These are phyloP conservation scores for Rhizoglyphus robini DNA, from an alignment of 1,140 invertebrate genomes.

Conservation along the genomic window DNA sequence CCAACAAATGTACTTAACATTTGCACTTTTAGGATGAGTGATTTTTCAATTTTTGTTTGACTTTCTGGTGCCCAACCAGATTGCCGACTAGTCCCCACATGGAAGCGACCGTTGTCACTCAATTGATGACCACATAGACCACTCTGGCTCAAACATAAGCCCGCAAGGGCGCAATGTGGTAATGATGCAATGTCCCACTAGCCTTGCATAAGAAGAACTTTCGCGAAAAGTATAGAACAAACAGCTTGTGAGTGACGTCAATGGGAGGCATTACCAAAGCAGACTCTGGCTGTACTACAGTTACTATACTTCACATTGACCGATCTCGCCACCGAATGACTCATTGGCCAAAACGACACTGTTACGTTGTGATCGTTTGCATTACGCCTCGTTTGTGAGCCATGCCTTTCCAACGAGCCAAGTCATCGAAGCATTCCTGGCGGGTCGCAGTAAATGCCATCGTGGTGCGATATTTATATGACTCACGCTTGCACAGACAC, in stretches of 20 bases:
- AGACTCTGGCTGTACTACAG: neutral
- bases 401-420: too few relatives aligned
- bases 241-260: neutral
- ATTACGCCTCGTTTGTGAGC: too few relatives aligned
- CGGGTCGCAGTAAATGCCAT: too few relatives aligned
- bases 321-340: neutral
- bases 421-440: too few relatives aligned
- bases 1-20: too few relatives aligned
- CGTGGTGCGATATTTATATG: too few relatives aligned
- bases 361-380: neutral
- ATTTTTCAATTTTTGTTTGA: too few relatives aligned
- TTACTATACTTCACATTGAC: neutral
- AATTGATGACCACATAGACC: neutral
- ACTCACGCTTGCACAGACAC: too few relatives aligned
- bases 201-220: neutral
- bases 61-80: too few relatives aligned
- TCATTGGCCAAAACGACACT: neutral
- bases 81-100: too few relatives aligned
- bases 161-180: neutral
- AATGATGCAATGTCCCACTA: neutral
- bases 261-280: neutral
- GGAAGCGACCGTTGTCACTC: too few relatives aligned
- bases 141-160: neutral
- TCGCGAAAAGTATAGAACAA: neutral
- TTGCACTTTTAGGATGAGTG: too few relatives aligned